Conservation (phyloP, 30 jellyfish, hydroid and myxozoan genomes). For the Sanderia malayensis region DNA sequence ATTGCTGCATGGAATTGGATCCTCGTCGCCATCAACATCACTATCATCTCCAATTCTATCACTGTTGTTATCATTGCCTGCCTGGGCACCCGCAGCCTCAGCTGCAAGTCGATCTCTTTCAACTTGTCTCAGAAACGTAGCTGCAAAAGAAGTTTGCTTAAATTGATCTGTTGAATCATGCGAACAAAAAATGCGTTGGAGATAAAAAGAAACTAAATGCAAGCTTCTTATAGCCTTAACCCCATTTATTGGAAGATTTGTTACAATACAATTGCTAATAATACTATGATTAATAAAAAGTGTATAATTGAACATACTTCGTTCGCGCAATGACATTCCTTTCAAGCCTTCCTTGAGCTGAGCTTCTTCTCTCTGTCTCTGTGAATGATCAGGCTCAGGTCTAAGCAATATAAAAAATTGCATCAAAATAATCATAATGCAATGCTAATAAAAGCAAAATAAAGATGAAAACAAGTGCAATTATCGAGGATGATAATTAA, state of each 20-base stretch:
- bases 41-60: conserved; percentile 11
- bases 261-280: neutral
- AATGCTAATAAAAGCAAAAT: no score
- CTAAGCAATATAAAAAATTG: no score
- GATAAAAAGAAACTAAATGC: neutral
- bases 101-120: conserved; percentile 50
- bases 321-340: conserved; percentile 60
- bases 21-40: conserved; percentile 6
- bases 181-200: neutral
- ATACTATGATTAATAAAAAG: neutral
- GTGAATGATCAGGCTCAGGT: conserved; percentile 60
- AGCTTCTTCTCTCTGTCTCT: conserved; percentile 60
- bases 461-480: no score
- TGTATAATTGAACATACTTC: conserved; percentile 26
- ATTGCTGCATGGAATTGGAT: neutral
- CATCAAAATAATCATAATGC: no score
- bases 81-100: neutral
- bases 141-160: conserved; percentile 4
- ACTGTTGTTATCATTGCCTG: conserved; percentile 10
- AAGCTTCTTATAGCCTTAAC: neutral
- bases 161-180: neutral
- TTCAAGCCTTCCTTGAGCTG: conserved; percentile 46
- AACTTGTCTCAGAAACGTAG: conserved; percentile 64
- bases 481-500: no score
- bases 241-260: neutral